Evolutionary conservation across 2,113 vertebrate species (phyloP), one percentile per base, ranked within the genome.

Genomic region (Agapornis roseicollis): DNA sequence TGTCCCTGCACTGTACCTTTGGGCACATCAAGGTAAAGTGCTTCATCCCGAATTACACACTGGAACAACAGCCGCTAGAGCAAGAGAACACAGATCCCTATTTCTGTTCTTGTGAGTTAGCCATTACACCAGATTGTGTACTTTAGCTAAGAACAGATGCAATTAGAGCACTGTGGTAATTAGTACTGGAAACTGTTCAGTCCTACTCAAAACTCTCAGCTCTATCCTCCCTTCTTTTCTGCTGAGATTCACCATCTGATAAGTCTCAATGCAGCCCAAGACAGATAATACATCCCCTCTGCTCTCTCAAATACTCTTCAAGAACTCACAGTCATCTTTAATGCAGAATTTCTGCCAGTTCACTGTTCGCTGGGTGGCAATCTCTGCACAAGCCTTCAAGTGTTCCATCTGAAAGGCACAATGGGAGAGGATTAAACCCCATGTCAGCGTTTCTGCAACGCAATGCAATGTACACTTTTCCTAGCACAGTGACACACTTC

Each of bases 281-380:
- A 25, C 64, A n/a, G 4, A 1, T 17, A 24, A 42, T 1, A 3
- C 39, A 44, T 9, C 27, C 44, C 44, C 83, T 22, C 71, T 55
- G 50, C 33, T 60, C 58, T 79, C 80, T 29, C 56, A 50, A 60
- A 60, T 1, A 27, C 42, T 23, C 52, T 23, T 42, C 28, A 14
- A n/a, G 70, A 42, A 97, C 99, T 99, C 98, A 99, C 99, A 99
- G 94, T 99, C 99, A 13, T 99, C 99, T 97, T 99, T 99, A 97
- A 99, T 99, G 97, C 99, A 99, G 97, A 99, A 99, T 66, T 99
- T 99, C 97, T 99, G 99, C 99, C 99, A 99, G 98, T 99, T 99
- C 83, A 99, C 96, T 0, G 99, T 99, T 50, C 99, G 96, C 96
- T 99, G 99, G 5, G 99, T 99, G 56, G 99, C 99, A 15, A 99